A percentile compares a stretch with the other conserved stretches of the same genome.
phyloP scores from a whole-genome alignment of 1,140 invertebrate genomes.

The Phthorimaea operculella region DNA sequence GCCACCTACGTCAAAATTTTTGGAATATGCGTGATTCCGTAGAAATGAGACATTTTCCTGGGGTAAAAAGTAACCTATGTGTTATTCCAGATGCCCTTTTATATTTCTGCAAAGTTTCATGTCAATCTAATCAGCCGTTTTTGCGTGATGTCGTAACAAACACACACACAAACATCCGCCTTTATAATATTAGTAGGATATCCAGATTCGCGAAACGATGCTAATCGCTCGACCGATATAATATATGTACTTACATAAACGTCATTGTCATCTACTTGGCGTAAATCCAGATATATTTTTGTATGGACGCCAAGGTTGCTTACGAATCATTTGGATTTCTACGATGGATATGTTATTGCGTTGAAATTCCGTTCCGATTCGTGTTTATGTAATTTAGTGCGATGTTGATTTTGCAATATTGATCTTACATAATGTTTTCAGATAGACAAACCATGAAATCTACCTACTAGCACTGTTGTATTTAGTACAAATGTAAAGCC shows the following conservation, averaged over 20 bases:
- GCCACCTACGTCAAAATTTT: too few relatives aligned
- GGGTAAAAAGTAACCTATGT: too few relatives aligned
- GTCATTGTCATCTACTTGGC: constrained; percentile 3
- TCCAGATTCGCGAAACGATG: not conserved
- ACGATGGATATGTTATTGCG: constrained; percentile 2
- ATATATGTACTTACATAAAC: not conserved
- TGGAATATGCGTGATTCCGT: too few relatives aligned
- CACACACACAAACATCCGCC: too few relatives aligned
- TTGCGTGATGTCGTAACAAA: too few relatives aligned
- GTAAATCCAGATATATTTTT: not conserved
- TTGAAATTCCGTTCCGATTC: not conserved
- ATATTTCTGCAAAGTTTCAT: too few relatives aligned
- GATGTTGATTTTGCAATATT: not conserved
- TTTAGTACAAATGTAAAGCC: too few relatives aligned
- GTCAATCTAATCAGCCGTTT: too few relatives aligned
- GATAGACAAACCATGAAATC: not conserved
- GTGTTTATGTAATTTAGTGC: too few relatives aligned
- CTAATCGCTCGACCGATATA: not conserved
- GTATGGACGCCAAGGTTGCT: constrained; percentile 2
- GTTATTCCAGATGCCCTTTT: too few relatives aligned
- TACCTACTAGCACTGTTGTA: not conserved
- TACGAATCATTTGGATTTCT: not conserved
- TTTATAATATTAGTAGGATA: too few relatives aligned
- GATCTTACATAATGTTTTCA: not conserved
- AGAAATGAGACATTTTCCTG: too few relatives aligned